phyloP scores from a whole-genome alignment of 92 coral and sea anemone genomes.

The Phenganax subtilis region DNA sequence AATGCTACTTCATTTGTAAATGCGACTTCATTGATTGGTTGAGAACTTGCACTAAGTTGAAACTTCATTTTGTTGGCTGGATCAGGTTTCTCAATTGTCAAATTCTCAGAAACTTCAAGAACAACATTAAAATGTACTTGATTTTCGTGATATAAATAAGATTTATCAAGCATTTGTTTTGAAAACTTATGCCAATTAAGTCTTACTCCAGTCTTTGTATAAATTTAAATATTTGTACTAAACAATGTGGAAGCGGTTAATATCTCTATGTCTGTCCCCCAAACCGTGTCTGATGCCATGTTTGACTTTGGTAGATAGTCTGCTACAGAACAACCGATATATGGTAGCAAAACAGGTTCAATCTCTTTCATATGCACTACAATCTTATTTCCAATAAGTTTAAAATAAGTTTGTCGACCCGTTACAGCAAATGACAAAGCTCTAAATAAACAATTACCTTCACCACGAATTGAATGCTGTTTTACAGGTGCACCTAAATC shows the following conservation, averaged over 20 bases:
- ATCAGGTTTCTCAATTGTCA: not conserved
- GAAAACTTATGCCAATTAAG: too few relatives aligned
- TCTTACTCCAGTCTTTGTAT: too few relatives aligned
- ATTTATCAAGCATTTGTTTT: not conserved
- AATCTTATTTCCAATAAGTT: not conserved
- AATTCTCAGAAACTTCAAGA: not conserved
- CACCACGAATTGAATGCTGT: not conserved
- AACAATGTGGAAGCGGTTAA: not conserved
- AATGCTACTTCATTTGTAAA: too few relatives aligned
- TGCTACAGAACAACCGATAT: not conserved
- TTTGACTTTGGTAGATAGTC: not conserved
- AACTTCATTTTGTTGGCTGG: not conserved
- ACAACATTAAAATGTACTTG: not conserved
- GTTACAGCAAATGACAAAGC: not conserved
- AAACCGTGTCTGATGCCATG: not conserved
- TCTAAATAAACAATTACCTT: constrained; percentile 3
- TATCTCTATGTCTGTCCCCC: constrained; percentile 4
- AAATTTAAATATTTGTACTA: too few relatives aligned
- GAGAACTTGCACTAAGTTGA: not conserved
- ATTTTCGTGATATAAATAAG: not conserved
- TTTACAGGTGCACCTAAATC: not conserved
- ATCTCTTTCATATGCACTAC: not conserved
- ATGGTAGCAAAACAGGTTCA: not conserved
- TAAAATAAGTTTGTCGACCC: not conserved
- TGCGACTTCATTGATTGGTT: not conserved